Evolutionary conservation across 2,797 vertebrate genomes (phyloP), one percentile per base, ranked within the genome.

Genomic region (Glyptemys insculpta): DNA sequence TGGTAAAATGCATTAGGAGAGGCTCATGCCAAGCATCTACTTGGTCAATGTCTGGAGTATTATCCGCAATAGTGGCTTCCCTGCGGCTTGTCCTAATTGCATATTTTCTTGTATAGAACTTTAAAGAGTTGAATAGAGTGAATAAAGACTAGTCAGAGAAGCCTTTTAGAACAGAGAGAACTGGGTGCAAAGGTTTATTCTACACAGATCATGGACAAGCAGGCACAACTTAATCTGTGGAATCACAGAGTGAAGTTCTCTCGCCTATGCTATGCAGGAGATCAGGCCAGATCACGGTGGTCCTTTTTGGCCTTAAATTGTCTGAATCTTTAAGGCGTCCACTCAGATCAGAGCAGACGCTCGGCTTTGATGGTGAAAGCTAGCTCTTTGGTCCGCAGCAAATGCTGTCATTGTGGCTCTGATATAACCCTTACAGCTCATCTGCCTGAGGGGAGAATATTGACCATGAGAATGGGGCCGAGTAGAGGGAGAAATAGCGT

Each of bases 11-110:
- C 4, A 0, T 9, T 25, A 78, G 34, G 5, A 78, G 23, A 4
- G 49, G 23, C 65, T 37, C 12, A 41, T 74, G 27, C 23, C 19
- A 50, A 62, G 62, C 76, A 81, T 18, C 9, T 21, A 25, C 34
- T 50, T 44, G 15, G 0, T 12, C 0, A 1, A 5, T 68, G 44
- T 12, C 41, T 81, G 54, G 29, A 88, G 59, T 65, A 56, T 52
- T n/a, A 1, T 12, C 50, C 50, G 76, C 9, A 44, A 31, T 12
- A 56, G 62, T 85, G 65, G 12, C n/a, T 87, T 56, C 27, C 6
- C 29, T 29, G 27, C 29, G 41, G 79, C 59, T 23, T 80, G 37
- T 74, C 74, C 41, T 50, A 27, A 79, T 5, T 54, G 23, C 27
- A 79, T 89, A 6, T 5, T 34, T 54, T 25, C 65, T 29, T 72